Conservation (phyloP, 2,888 invertebrate genomes). For the Autographa pulchrina region DNA sequence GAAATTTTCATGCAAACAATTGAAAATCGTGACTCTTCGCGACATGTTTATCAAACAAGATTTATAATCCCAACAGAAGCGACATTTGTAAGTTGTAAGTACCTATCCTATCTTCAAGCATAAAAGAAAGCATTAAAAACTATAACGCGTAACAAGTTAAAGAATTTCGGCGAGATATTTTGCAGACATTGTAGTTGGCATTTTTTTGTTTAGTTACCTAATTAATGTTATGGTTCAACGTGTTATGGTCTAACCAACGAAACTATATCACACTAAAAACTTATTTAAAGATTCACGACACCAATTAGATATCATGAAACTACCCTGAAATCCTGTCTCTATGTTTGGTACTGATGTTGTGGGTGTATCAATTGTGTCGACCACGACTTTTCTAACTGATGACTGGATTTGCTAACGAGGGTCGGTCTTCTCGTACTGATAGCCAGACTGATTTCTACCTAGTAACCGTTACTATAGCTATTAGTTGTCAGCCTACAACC, state of each 20-base stretch:
- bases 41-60: conserved; percentile 19
- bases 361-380: background rate
- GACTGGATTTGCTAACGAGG: background rate
- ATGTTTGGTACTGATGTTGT: background rate
- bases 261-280: too few relatives aligned
- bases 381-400: too few relatives aligned
- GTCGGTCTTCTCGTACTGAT: background rate
- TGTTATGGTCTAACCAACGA: too few relatives aligned
- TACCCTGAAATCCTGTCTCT: background rate
- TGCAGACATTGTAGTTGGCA: background rate
- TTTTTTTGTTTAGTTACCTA: too few relatives aligned
- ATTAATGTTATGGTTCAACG: too few relatives aligned
- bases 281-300: too few relatives aligned
- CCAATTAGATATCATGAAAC: background rate
- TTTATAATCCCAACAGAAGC: background rate
- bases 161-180: conserved; percentile 1
- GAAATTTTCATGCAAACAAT: background rate
- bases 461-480: background rate
- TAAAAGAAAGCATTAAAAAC: conserved; percentile 28
- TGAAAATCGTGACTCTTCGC: conserved; percentile 3
- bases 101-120: conserved; percentile 22
- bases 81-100: conserved; percentile 35
- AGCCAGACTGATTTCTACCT: background rate
- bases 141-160: conserved; percentile 12
- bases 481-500: background rate